These are phyloP conservation scores for Alethe castanea DNA, from an alignment of 2,113 vertebrate species.

Conservation along the genomic window DNA sequence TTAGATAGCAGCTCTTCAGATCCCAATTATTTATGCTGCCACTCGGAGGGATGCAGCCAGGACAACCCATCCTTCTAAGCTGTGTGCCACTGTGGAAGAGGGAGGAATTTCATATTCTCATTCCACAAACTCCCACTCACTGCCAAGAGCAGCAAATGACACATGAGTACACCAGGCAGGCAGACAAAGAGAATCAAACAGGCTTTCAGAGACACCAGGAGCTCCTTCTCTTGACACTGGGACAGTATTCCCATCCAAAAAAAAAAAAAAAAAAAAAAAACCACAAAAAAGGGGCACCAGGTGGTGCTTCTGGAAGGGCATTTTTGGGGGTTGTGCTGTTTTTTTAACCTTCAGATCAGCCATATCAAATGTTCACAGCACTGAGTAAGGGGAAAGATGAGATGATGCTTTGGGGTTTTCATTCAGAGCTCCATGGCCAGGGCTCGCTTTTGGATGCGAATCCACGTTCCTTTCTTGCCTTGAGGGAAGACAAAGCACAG, in stretches of 20 bases:
- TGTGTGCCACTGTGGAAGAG: neutral
- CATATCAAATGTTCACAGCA: neutral
- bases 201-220: neutral
- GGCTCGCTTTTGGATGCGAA: neutral
- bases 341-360: neutral
- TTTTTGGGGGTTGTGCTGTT: rapidly evolving
- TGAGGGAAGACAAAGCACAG: rapidly evolving
- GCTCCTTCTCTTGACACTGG: neutral
- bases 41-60: neutral
- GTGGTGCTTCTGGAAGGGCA: neutral
- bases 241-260: neutral
- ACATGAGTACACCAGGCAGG: neutral
- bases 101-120: neutral
- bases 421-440: neutral
- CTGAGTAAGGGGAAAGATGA: neutral
- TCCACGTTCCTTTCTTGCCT: neutral
- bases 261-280: neutral
- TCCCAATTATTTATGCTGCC: neutral
- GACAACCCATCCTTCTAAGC: neutral
- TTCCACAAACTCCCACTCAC: neutral
- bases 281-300: neutral
- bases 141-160: neutral
- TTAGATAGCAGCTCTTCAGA: neutral
- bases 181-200: neutral
- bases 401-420: neutral